These are phyloP conservation scores for Macrosoma leucophasiata DNA, from an alignment of 2,888 invertebrate species.

Conservation along the genomic window DNA sequence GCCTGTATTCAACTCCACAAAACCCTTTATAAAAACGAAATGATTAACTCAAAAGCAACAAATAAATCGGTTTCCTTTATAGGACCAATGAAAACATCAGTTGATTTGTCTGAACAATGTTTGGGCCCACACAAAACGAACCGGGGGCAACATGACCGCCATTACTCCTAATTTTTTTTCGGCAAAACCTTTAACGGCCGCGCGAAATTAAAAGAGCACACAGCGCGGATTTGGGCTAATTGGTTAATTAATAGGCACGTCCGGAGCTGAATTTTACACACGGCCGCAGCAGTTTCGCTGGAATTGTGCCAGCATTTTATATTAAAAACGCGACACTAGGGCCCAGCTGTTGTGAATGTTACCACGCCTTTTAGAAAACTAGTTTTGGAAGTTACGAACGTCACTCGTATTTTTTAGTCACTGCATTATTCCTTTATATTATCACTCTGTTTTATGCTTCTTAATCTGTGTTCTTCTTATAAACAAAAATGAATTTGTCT, in stretches of 20 bases:
- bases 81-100: slow-evolving; percentile 31
- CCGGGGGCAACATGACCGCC: slow-evolving; percentile 41
- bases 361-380: too few species aligned
- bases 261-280: slow-evolving; percentile 51
- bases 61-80: slow-evolving; percentile 32
- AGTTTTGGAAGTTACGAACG: too few species aligned
- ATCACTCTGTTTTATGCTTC: too few species aligned
- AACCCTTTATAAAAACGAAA: too few species aligned
- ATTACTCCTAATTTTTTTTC: slow-evolving; percentile 43
- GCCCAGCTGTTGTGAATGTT: too few species aligned
- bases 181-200: slow-evolving; percentile 42
- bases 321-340: slow-evolving; percentile 43
- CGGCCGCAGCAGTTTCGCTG: slow-evolving; percentile 53
- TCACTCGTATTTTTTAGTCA: too few species aligned
- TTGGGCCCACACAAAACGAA: slow-evolving; percentile 39
- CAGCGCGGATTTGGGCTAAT: slow-evolving; percentile 59
- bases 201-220: slow-evolving; percentile 60
- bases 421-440: too few species aligned
- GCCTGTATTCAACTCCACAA: too few species aligned
- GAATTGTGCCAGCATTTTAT: slow-evolving; percentile 50
- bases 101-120: slow-evolving; percentile 40
- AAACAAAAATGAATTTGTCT: too few species aligned
- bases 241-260: slow-evolving; percentile 69
- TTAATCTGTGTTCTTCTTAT: too few species aligned
- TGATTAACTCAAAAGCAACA: slow-evolving; percentile 25